phyloP scores from a whole-genome alignment of 2,113 vertebrate genomes.

The Microcebus ravelobensis region DNA sequence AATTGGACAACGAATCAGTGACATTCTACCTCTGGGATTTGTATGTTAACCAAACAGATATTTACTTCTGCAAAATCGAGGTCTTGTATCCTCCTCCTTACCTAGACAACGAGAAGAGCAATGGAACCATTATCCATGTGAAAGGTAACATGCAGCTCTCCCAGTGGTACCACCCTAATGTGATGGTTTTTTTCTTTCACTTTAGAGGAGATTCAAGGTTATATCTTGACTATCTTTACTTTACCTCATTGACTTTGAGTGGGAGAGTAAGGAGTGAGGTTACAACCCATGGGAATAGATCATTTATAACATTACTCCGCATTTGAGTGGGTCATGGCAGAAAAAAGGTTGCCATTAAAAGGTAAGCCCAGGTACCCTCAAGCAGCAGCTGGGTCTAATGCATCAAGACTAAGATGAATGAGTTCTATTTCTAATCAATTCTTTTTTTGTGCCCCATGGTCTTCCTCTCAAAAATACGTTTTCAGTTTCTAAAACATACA shows the following conservation, averaged over 20 bases:
- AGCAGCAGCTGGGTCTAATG: background rate
- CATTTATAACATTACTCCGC: background rate
- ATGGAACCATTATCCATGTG: conserved; percentile 85
- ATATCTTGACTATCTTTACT: background rate
- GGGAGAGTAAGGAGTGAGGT: background rate
- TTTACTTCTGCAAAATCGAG: conserved; percentile 88
- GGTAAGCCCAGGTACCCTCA: background rate
- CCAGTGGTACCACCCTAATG: background rate
- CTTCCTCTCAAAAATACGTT: background rate
- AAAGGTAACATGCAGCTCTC: conserved; percentile 81
- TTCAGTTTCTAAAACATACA: background rate
- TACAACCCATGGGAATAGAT: background rate
- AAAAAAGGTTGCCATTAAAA: background rate
- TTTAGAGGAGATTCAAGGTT: background rate
- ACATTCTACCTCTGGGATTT: conserved; percentile 83
- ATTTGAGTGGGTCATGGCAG: background rate
- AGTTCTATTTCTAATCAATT: background rate
- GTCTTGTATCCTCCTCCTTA: conserved; percentile 87
- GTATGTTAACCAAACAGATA: conserved; percentile 85
- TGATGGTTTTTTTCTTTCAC: background rate
- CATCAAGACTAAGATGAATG: background rate
- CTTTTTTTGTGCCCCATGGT: background rate
- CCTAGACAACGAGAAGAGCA: conserved; percentile 82
- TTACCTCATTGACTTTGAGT: background rate
- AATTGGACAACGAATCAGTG: conserved; percentile 75